Evolutionary conservation across 2,113 vertebrate species (phyloP).

Genomic region (Suncus etruscus): DNA sequence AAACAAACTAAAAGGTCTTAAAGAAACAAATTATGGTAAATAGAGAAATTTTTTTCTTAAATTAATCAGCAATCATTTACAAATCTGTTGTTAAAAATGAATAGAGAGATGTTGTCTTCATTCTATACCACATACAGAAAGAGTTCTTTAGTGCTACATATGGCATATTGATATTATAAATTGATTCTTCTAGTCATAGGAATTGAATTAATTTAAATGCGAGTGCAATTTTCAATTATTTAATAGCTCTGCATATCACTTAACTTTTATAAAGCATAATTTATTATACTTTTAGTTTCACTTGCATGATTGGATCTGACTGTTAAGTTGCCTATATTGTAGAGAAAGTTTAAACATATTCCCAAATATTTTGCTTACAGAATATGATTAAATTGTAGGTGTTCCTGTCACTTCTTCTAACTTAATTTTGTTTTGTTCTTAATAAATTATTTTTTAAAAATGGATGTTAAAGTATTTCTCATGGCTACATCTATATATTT

Average conservation of each 20-base stretch:
- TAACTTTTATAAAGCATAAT: neutral
- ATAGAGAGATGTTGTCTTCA: neutral
- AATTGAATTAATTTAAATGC: constrained; percentile 1
- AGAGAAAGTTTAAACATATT: constrained; percentile 3
- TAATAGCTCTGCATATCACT: neutral
- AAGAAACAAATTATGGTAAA: neutral
- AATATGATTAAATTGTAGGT: neutral
- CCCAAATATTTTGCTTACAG: neutral
- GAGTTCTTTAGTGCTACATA: neutral
- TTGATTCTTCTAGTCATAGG: neutral
- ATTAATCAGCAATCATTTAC: neutral
- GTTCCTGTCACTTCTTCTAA: neutral
- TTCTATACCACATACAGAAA: neutral
- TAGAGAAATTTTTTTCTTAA: neutral
- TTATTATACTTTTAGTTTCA: neutral
- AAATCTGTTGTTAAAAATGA: constrained; percentile 17
- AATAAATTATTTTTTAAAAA: neutral
- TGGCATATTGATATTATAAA: too few relatives aligned
- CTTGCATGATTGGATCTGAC: neutral
- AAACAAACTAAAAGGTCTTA: neutral
- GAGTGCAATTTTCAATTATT: constrained; percentile 1
- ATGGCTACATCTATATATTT: neutral
- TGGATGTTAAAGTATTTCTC: neutral
- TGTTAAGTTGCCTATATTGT: neutral
- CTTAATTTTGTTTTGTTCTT: neutral